Percentiles rank a stretch among this genome's conserved stretches.
Conservation (phyloP, 2,797 vertebrate genomes). For the Anisognathus igniventris region DNA sequence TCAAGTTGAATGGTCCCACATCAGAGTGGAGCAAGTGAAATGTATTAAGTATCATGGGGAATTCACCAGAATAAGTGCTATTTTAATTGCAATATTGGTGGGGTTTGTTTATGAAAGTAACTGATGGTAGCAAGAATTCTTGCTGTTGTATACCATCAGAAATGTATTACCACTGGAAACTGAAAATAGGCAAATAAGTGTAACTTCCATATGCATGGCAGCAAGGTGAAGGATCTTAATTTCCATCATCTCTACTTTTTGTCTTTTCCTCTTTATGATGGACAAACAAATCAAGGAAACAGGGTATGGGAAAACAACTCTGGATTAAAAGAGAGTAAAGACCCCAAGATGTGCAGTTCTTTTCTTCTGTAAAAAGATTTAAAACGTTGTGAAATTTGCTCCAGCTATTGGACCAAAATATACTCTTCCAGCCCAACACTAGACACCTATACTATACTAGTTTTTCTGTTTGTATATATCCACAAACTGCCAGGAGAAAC, state of each 20-base stretch:
- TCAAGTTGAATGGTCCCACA: background rate
- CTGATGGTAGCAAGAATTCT: background rate
- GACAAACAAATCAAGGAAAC: background rate
- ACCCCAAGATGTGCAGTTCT: background rate
- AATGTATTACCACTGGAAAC: background rate
- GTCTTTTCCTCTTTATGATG: background rate
- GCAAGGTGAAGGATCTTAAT: background rate
- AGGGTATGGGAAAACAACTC: background rate
- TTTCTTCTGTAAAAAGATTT: background rate
- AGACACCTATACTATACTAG: background rate
- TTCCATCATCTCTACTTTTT: background rate
- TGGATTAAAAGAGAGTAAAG: background rate
- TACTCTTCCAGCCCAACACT: background rate
- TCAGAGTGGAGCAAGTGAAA: background rate
- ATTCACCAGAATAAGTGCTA: background rate
- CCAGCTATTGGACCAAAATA: background rate
- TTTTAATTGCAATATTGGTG: background rate
- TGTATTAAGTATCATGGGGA: background rate
- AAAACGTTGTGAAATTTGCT: background rate
- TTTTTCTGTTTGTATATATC: background rate
- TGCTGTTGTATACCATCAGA: background rate
- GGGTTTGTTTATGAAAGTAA: background rate
- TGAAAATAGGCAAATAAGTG: background rate
- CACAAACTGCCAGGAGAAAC: background rate
- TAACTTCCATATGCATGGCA: background rate